Evolutionary conservation across 2,113 vertebrate genomes (phyloP), one percentile per base, ranked within the genome.

Genomic region (Pantherophis guttatus): DNA sequence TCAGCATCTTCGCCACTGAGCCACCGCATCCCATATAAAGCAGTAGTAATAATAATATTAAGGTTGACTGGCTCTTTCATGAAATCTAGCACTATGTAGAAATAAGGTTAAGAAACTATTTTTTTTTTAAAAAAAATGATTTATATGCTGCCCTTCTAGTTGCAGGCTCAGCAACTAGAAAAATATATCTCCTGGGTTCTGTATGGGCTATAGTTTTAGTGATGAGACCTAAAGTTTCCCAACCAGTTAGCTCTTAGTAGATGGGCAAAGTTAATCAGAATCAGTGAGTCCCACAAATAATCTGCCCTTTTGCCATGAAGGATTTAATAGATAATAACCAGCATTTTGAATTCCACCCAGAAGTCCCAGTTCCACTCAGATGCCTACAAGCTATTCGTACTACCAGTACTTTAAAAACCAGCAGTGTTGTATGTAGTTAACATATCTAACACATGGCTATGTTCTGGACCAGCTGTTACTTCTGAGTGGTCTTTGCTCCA

Each of bases 51-150:
- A 10, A 62, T 62, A 62, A 62, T 62, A 26, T 62, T 62, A 62
- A 62, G 58, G 58, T 62, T 89, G 5, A 29, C 93, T 24, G 89
- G 89, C 90, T 95, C 93, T 93, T 90, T 0, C 5, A 90, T 93
- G 95, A 96, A 93, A 94, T 87, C 87, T 94, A 91, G 89, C 62
- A 54, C 29, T 86, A 89, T 24, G 89, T 90, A 93, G 96, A 96
- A 94, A 91, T n/a, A 12, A 24, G 3, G 86, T 87, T 91, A 91
- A 87, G 90, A 85, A 90, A 94, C 94, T 94, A 94, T n/a, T 0
- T 17, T 44, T 39, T 39, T 44, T 44, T 44, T 44, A 44, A 44
- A 44, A 44, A 44, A 39, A 39, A 39, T 44, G 2, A 44, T 44
- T 44, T 44, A 44, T 44, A 44, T 44, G 39, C 39, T 44, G 39